A percentile compares a stretch with the other conserved stretches of the same genome.
phyloP scores from a whole-genome alignment of 2,113 vertebrate species.

The Gracilinanus agilis region DNA sequence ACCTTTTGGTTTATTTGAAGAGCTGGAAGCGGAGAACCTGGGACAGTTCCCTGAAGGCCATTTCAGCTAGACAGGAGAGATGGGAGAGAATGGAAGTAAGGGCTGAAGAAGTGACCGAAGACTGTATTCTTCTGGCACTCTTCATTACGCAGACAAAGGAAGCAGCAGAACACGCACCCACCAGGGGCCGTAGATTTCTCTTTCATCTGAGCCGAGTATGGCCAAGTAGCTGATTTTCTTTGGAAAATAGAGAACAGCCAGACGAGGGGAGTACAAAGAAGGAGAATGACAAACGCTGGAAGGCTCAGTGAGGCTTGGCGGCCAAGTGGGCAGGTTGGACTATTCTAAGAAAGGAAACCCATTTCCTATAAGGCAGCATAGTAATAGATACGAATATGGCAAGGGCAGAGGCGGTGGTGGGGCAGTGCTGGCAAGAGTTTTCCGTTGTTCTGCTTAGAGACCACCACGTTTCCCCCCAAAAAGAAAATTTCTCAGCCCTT shows the following conservation, averaged over 20 bases:
- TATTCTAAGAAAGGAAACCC: background rate
- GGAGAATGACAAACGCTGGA: background rate
- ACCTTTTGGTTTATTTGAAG: background rate
- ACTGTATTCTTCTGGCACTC: background rate
- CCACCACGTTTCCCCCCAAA: background rate
- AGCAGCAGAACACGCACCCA: background rate
- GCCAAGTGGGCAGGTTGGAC: background rate
- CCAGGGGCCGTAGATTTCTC: too few relatives aligned
- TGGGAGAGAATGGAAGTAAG: background rate
- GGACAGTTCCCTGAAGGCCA: background rate
- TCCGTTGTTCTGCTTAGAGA: background rate
- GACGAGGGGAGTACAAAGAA: too few relatives aligned
- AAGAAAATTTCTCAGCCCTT: background rate
- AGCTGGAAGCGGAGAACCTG: background rate
- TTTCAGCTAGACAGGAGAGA: background rate
- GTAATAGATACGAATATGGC: too few relatives aligned
- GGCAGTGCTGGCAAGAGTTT: background rate
- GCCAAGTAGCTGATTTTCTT: too few relatives aligned
- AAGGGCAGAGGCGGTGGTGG: too few relatives aligned
- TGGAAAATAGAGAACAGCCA: background rate
- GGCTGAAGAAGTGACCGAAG: background rate
- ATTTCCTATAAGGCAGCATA: background rate
- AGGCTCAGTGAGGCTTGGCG: background rate
- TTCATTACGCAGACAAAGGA: background rate
- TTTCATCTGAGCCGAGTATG: too few relatives aligned